phyloP scores from a whole-genome alignment of 1,140 invertebrate species.

The Hycleus phaleratus region DNA sequence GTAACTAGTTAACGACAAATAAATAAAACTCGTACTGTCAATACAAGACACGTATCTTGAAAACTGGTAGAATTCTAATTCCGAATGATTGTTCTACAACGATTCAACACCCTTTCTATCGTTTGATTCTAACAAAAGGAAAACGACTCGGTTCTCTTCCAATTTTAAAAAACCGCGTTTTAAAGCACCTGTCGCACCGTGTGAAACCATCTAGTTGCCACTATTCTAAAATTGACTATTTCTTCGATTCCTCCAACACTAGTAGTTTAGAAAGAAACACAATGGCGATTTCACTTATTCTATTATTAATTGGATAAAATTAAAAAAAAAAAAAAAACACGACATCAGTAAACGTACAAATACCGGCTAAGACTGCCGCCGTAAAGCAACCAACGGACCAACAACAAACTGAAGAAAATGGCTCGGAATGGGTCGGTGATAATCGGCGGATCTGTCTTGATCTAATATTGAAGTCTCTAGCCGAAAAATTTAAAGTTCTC shows the following conservation, averaged over 20 bases:
- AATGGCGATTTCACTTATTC: too few relatives aligned
- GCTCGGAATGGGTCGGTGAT: conserved; percentile 9
- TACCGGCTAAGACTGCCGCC: conserved; percentile 21
- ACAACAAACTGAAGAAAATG: conserved; percentile 6
- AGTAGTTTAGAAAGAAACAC: too few relatives aligned
- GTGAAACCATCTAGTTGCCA: too few relatives aligned
- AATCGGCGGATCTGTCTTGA: conserved; percentile 13
- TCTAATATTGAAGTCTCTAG: conserved; percentile 18
- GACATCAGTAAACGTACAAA: conserved; percentile 19
- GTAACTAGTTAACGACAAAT: background rate
- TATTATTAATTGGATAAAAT: too few relatives aligned
- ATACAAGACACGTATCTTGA: background rate
- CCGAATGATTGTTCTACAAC: background rate
- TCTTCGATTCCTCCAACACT: too few relatives aligned
- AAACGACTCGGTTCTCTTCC: too few relatives aligned
- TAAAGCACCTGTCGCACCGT: conserved; percentile 16
- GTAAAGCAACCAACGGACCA: conserved; percentile 4
- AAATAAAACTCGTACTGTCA: background rate
- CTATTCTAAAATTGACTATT: too few relatives aligned
- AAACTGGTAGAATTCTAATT: background rate
- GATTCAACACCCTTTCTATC: conserved; percentile 13
- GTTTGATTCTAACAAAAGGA: too few relatives aligned
- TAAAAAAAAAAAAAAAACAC: conserved; percentile 13
- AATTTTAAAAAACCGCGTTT: background rate
- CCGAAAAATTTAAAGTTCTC: background rate